phyloP scores from a whole-genome alignment of 2,797 vertebrate species.

The Parambassis ranga region DNA sequence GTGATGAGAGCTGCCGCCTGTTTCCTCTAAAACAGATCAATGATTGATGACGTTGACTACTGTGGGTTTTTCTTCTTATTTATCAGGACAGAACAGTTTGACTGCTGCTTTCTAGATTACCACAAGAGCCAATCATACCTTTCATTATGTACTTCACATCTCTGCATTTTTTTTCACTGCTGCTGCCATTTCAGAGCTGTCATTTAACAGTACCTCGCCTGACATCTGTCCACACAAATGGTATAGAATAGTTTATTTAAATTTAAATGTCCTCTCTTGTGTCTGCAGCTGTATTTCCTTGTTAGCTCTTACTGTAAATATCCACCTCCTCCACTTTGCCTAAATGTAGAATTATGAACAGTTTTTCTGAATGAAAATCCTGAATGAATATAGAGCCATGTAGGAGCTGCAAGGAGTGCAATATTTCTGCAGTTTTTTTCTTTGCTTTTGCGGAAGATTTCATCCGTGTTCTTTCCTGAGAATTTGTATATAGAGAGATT shows the following conservation, averaged over 20 bases:
- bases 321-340: neutral
- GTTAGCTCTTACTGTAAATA: neutral
- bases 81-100: slow-evolving; percentile 6
- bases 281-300: neutral
- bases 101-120: neutral
- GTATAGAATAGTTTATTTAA: slow-evolving; percentile 1
- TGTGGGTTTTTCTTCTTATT: slow-evolving; percentile 28
- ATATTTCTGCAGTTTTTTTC: slow-evolving; percentile 6
- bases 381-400: neutral
- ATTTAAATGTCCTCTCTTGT: neutral
- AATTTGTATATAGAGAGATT: slow-evolving; percentile 1
- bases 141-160: neutral
- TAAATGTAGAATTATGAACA: neutral
- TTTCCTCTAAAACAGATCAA: neutral
- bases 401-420: neutral
- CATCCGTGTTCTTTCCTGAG: neutral
- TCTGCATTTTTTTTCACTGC: neutral
- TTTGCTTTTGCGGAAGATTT: slow-evolving; percentile 1
- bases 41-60: slow-evolving; percentile 10
- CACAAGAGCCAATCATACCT: neutral
- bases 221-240: neutral
- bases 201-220: neutral
- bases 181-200: slow-evolving; percentile 1
- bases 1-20: slow-evolving; percentile 1
- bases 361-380: slow-evolving; percentile 3